Evolutionary conservation across 2,888 invertebrate species (phyloP).

Genomic region (Ormyrus pomaceus): DNA sequence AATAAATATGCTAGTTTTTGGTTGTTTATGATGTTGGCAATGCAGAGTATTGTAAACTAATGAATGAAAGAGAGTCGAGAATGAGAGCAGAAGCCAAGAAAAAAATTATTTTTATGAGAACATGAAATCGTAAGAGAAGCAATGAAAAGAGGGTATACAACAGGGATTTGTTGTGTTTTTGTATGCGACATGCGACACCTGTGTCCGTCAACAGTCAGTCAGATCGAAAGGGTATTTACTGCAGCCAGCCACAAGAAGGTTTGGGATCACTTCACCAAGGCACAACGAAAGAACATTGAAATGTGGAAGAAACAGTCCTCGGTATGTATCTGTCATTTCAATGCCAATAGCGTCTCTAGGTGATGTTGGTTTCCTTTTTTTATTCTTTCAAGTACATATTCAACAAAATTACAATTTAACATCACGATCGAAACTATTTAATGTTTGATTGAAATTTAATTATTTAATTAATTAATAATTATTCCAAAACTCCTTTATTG

Average conservation of each 20-base stretch:
- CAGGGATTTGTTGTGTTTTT: constrained; percentile 76
- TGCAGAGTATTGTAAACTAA: constrained; percentile 27
- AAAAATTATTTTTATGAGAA: constrained; percentile 61
- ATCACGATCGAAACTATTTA: background rate
- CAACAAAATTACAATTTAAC: constrained; percentile 7
- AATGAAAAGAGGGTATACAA: constrained; percentile 70
- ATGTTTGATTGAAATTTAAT: background rate
- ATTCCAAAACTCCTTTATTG: background rate
- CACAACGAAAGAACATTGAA: constrained; percentile 98
- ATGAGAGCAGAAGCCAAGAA: constrained; percentile 41
- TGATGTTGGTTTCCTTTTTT: constrained; percentile 47
- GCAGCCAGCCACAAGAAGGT: constrained; percentile 98
- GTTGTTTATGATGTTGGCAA: constrained; percentile 29
- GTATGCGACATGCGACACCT: constrained; percentile 75
- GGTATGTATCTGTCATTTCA: constrained; percentile 80
- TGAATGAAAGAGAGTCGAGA: constrained; percentile 15
- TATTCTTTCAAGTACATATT: constrained; percentile 27
- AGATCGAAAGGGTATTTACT: constrained; percentile 98
- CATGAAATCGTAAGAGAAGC: constrained; percentile 59
- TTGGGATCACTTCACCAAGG: constrained; percentile 99
- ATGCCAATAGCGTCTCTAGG: constrained; percentile 51
- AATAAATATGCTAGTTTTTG: constrained; percentile 29
- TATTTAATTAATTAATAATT: no score
- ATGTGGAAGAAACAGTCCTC: constrained; percentile 97
- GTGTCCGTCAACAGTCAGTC: constrained; percentile 88